Evolutionary conservation across 2,113 vertebrate genomes (phyloP).

Genomic region (Gobiocypris rarus): DNA sequence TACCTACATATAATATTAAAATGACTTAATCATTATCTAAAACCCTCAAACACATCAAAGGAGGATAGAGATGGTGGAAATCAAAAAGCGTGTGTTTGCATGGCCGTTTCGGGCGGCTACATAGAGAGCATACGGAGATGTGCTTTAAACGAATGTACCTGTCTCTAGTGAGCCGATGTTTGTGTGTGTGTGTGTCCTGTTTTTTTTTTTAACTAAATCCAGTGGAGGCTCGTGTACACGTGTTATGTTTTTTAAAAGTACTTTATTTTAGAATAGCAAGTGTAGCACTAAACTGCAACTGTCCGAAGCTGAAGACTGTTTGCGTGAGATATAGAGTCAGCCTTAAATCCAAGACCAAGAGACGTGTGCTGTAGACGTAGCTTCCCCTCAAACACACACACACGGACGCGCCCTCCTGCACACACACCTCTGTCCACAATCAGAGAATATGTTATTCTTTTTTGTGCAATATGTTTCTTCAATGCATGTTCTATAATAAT

Average conservation of each 20-base stretch:
- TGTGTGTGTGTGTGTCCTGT: conserved; percentile 56
- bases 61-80: not conserved
- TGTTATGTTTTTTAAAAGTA: conserved; percentile 16
- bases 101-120: conserved; percentile 9
- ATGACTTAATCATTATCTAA: not conserved
- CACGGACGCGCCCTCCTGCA: not conserved
- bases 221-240: conserved; percentile 27
- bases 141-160: conserved; percentile 69
- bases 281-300: conserved; percentile 66
- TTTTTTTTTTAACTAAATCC: conserved; percentile 56
- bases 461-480: conserved; percentile 97
- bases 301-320: conserved; percentile 69
- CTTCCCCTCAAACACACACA: conserved; percentile 55
- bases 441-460: conserved; percentile 82
- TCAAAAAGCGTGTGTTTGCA: not conserved
- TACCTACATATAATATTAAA: not conserved
- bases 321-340: conserved; percentile 73
- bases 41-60: conserved; percentile 4
- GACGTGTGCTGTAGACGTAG: conserved; percentile 62
- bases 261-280: conserved; percentile 43
- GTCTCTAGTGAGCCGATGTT: conserved; percentile 46
- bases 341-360: conserved; percentile 75
- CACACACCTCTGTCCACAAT: conserved; percentile 41
- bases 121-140: conserved; percentile 32
- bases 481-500: conserved; percentile 90